phyloP scores from a whole-genome alignment of 1,140 invertebrate species.

The Plutomurus gul region DNA sequence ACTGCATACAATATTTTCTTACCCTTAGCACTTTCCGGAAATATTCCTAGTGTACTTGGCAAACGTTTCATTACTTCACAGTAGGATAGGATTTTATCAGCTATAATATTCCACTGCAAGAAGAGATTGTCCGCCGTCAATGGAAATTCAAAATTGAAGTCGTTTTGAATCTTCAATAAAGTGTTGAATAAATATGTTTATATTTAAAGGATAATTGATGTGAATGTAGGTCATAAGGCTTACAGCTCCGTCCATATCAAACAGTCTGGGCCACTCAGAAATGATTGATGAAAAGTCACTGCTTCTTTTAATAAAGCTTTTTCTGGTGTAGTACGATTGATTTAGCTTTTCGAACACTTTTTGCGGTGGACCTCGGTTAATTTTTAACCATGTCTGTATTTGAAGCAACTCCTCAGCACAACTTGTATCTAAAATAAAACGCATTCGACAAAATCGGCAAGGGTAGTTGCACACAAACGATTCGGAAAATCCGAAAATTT shows the following conservation, averaged over 20 bases:
- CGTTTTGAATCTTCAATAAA: not conserved
- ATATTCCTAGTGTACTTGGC: not conserved
- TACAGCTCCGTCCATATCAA: not conserved
- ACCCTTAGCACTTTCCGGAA: not conserved
- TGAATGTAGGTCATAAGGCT: not conserved
- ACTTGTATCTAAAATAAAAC: not conserved
- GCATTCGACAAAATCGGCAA: conserved; percentile 55
- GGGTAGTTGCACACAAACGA: conserved; percentile 53
- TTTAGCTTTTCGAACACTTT: conserved; percentile 9
- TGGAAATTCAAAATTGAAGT: not conserved
- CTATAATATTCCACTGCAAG: not conserved
- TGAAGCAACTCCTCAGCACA: not conserved
- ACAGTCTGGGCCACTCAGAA: not conserved
- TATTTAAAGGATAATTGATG: not conserved
- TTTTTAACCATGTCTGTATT: not conserved
- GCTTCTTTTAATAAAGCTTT: not conserved
- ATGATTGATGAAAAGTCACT: not conserved
- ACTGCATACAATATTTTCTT: too few relatives aligned
- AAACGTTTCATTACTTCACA: not conserved
- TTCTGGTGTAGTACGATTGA: not conserved
- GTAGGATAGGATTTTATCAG: not conserved
- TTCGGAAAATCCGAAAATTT: conserved; percentile 55
- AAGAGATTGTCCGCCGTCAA: not conserved
- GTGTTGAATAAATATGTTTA: not conserved
- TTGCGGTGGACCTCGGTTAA: not conserved